A percentile compares a stretch with the other conserved stretches of the same genome.
These are phyloP conservation scores for Sebastes vulpes DNA, from an alignment of 2,797 vertebrate genomes.

Conservation along the genomic window DNA sequence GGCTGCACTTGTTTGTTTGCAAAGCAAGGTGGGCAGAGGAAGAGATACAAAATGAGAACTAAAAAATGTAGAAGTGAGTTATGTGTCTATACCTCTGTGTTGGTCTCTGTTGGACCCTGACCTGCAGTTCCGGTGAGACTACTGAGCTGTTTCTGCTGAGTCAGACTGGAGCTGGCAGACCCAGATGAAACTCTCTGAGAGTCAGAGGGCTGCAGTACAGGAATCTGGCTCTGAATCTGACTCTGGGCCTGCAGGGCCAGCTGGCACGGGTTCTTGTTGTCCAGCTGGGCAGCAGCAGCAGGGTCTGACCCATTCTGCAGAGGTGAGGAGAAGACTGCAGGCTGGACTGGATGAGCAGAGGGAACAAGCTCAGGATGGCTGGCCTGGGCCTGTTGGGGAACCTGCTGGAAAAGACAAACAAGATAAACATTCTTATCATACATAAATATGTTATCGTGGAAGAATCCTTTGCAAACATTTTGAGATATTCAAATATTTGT, in stretches of 20 bases:
- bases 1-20: neutral
- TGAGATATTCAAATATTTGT: neutral
- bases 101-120: slow-evolving; percentile 62
- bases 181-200: slow-evolving; percentile 60
- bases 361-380: slow-evolving; percentile 44
- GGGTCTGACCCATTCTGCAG: slow-evolving; percentile 52
- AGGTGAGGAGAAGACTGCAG: slow-evolving; percentile 56
- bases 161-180: slow-evolving; percentile 62
- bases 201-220: slow-evolving; percentile 62
- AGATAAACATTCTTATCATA: neutral
- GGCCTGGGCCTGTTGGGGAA: slow-evolving; percentile 40
- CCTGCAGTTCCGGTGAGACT: slow-evolving; percentile 45
- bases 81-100: slow-evolving; percentile 68
- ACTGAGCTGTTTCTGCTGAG: slow-evolving; percentile 71
- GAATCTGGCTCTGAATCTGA: slow-evolving; percentile 67
- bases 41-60: neutral
- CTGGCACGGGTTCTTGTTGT: slow-evolving; percentile 67
- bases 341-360: slow-evolving; percentile 42
- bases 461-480: neutral
- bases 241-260: slow-evolving; percentile 57
- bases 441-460: neutral
- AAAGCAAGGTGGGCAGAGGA: neutral
- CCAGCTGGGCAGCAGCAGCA: slow-evolving; percentile 56
- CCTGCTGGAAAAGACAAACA: slow-evolving; percentile 34
- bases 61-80: neutral